Conservation (phyloP, 1,140 invertebrate genomes). For the Mya arenaria region DNA sequence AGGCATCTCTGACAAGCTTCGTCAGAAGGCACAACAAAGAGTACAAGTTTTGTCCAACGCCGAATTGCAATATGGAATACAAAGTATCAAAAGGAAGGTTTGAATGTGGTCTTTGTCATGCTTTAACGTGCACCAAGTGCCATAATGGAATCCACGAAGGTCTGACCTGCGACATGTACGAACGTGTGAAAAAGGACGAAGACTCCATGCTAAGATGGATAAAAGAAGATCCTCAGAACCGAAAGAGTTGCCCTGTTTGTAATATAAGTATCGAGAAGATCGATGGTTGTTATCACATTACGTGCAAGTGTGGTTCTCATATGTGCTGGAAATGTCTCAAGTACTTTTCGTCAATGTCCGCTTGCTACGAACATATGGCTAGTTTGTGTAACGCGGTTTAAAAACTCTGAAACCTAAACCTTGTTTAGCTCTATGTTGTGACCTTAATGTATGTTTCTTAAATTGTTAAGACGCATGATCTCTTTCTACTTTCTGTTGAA, state of each 20-base stretch:
- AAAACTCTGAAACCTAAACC: too few relatives aligned
- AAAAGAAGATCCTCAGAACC: constrained; percentile 39
- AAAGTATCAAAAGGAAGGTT: constrained; percentile 58
- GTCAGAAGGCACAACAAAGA: constrained; percentile 54
- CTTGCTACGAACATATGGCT: constrained; percentile 68
- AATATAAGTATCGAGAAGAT: constrained; percentile 66
- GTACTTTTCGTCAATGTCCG: constrained; percentile 18
- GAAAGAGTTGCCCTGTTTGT: constrained; percentile 71
- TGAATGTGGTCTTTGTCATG: constrained; percentile 63
- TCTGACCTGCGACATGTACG: constrained; percentile 68
- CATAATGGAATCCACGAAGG: constrained; percentile 68
- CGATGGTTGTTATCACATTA: constrained; percentile 70
- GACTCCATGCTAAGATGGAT: constrained; percentile 57
- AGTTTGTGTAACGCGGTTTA: too few relatives aligned
- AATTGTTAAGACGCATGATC: too few relatives aligned
- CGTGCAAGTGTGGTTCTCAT: constrained; percentile 61
- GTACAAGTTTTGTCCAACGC: constrained; percentile 70
- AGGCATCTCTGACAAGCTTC: constrained; percentile 58
- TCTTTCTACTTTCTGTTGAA: too few relatives aligned
- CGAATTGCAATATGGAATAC: constrained; percentile 72
- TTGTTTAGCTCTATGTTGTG: too few relatives aligned
- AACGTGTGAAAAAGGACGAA: constrained; percentile 29
- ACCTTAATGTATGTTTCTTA: too few relatives aligned
- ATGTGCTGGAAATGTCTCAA: constrained; percentile 72
- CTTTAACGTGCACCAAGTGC: constrained; percentile 68